Conservation (phyloP, 2,888 invertebrate genomes). For the Drosophila mayaguana region DNA sequence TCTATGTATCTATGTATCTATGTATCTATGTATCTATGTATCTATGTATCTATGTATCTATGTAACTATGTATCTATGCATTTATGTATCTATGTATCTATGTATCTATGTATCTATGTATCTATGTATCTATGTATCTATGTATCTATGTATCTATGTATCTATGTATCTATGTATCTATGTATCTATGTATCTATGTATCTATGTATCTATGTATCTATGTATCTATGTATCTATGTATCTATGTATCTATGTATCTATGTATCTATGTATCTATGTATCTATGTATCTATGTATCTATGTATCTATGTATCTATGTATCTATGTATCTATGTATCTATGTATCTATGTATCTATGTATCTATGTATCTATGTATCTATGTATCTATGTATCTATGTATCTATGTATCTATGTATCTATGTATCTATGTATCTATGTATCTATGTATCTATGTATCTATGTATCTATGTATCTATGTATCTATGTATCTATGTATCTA, state of each 20-base stretch:
- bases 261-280: no score
- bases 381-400: background rate
- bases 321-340: conserved; percentile 1
- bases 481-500: background rate
- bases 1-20: no score
- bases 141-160: conserved; percentile 1
- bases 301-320: background rate
- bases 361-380: background rate
- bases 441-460: background rate
- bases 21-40: no score
- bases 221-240: conserved; percentile 1
- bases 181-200: background rate
- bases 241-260: no score
- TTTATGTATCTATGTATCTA: conserved; percentile 1
- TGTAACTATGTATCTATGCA: background rate
- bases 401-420: background rate
- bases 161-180: background rate
- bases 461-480: background rate
- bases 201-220: conserved; percentile 5
- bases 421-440: conserved; percentile 1
- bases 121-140: conserved; percentile 6
- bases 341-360: background rate
- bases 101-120: conserved; percentile 3
- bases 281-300: background rate
- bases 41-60: no score